Conservation (phyloP, 2,113 vertebrate species). For the Phocoena phocoena region DNA sequence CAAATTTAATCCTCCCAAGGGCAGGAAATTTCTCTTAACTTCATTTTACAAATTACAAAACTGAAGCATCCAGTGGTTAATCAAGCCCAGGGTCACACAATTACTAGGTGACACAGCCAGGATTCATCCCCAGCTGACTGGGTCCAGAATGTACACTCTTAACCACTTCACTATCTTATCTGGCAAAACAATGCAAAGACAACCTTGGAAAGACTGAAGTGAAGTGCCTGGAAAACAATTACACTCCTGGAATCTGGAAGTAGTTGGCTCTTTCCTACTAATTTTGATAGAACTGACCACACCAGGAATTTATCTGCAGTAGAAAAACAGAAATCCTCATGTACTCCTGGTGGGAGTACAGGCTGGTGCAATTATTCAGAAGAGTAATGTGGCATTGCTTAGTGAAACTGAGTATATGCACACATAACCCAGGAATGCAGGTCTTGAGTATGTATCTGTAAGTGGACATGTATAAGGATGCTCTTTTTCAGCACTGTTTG, state of each 20-base stretch:
- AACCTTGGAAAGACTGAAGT: not conserved
- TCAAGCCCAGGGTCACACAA: not conserved
- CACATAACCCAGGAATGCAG: not conserved
- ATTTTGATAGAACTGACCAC: not conserved
- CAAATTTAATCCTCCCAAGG: not conserved
- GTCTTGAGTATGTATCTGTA: not conserved
- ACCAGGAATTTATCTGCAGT: not conserved
- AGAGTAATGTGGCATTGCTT: not conserved
- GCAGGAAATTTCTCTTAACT: not conserved
- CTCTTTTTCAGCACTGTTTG: not conserved
- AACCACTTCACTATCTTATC: not conserved
- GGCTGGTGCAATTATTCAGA: not conserved
- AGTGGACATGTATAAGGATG: not conserved
- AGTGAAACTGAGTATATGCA: not conserved
- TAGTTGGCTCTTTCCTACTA: not conserved
- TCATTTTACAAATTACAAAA: conserved; percentile 35
- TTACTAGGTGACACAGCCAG: not conserved
- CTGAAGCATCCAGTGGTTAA: not conserved
- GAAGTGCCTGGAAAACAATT: not conserved
- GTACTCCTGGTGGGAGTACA: not conserved
- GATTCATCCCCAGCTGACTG: not conserved
- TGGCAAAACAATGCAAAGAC: not conserved
- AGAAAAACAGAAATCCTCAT: not conserved
- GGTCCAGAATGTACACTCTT: not conserved
- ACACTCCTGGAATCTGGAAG: not conserved